Evolutionary conservation across 1,140 invertebrate species (phyloP).

Genomic region (Oryzaephilus surinamensis): DNA sequence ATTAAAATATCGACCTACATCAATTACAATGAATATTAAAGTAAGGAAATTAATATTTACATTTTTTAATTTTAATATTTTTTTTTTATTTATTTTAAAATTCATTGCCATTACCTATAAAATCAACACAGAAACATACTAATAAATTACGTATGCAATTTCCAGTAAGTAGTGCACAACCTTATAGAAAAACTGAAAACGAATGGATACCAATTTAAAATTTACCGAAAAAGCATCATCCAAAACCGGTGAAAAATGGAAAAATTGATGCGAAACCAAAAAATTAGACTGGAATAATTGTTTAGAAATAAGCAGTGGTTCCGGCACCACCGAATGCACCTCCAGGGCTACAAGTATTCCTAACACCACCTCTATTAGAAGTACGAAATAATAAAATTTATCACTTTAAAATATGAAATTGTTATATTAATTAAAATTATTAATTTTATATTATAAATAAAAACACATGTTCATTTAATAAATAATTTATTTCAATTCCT

Average conservation of each 20-base stretch:
- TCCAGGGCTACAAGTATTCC: conserved; percentile 30
- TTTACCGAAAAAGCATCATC: conserved; percentile 77
- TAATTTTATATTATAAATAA: too few species aligned
- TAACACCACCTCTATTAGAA: not conserved
- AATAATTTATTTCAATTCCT: too few species aligned
- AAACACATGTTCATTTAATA: too few species aligned
- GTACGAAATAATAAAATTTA: not conserved
- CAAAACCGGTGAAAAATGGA: conserved; percentile 46
- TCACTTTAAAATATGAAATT: too few species aligned
- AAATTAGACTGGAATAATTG: not conserved
- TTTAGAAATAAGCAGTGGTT: conserved; percentile 1
- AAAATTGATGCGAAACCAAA: not conserved
- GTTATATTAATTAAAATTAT: too few species aligned
- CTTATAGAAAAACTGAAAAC: conserved; percentile 72
- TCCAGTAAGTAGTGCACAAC: conserved; percentile 87
- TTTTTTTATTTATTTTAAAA: conserved; percentile 45
- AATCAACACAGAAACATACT: conserved; percentile 68
- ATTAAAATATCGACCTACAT: conserved; percentile 68
- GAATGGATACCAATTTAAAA: conserved; percentile 87
- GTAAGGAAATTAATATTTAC: conserved; percentile 40
- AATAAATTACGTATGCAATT: conserved; percentile 82
- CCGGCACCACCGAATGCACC: conserved; percentile 16
- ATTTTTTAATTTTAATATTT: not conserved
- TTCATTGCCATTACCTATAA: conserved; percentile 70
- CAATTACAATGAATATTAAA: conserved; percentile 83